Evolutionary conservation across 2,113 vertebrate species (phyloP), one percentile per base, ranked within the genome.

Genomic region (Carettochelys insculpta): DNA sequence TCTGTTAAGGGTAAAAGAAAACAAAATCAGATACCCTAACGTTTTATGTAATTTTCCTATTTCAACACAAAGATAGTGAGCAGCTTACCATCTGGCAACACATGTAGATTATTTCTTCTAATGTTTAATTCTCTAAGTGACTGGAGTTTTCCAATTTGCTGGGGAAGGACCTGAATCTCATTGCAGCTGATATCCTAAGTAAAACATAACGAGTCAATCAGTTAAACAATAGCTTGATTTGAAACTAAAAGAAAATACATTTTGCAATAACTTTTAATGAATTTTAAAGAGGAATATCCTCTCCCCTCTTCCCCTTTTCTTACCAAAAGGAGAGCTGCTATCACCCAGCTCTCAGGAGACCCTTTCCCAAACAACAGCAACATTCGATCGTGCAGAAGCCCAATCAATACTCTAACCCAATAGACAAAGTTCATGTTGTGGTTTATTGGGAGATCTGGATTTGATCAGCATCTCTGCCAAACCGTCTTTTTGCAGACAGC

Each of bases 161-260:
- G 97, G 52, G 99, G 99, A 97, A 99, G 98, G 87, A 98, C 98
- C 96, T 99, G 99, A 97, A 99, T 99, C 95, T 99, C 99, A 98
- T 99, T 99, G 95, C 99, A 99, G 97, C 99, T 99, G 85, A 99
- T 97, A 96, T 99, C 99, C 99, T 99, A 89, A 85, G 85, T 92
- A 96, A 96, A 95, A 93, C 14, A 97, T 81, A 94, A 96, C 93
- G 48, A 88, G 78, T 77, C 85, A 86, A 43, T 86, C 82, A 78
- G 77, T 5, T 53, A 29, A 82, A 53, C 12, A 20, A 45, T 4
- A 88, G 6, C 41, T 83, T 61, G 47, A 86, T 19, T 65, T 89
- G 85, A 85, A 93, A 82, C 9, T 89, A 81, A 89, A 31, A 24
- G 93, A 93, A 76, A 41, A 89, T 27, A 41, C 88, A 25, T 89